Conservation (phyloP, 2,888 invertebrate species). For the Notodonta ziczac region DNA sequence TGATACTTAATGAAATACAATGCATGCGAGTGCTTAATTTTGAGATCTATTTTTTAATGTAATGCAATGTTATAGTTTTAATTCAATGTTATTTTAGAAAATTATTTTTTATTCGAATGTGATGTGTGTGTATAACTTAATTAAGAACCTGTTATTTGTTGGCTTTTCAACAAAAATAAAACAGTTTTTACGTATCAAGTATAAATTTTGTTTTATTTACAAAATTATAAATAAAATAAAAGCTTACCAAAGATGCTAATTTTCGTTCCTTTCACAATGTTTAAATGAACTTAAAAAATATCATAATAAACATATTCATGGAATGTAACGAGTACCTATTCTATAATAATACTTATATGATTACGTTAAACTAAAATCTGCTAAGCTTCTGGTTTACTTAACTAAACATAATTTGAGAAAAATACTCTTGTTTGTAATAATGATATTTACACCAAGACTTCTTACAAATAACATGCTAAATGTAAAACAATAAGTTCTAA, state of each 20-base stretch:
- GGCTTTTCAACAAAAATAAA: constrained; percentile 62
- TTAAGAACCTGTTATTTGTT: constrained; percentile 61
- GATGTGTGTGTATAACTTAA: constrained; percentile 45
- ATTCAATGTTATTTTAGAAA: constrained; percentile 48
- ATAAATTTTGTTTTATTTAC: constrained; percentile 45
- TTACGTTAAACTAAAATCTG: constrained; percentile 49
- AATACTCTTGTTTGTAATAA: constrained; percentile 52
- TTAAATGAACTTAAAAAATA: constrained; percentile 29
- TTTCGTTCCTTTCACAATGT: constrained; percentile 23
- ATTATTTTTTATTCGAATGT: constrained; percentile 55
- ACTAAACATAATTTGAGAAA: constrained; percentile 52
- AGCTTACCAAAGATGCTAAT: constrained; percentile 41
- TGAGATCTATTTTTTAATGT: constrained; percentile 36
- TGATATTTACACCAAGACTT: constrained; percentile 61
- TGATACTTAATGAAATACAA: constrained; percentile 16
- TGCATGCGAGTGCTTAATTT: constrained; percentile 46
- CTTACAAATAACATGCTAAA: constrained; percentile 43
- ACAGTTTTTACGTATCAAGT: constrained; percentile 55
- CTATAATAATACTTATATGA: constrained; percentile 57
- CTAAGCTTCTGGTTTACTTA: constrained; percentile 49
- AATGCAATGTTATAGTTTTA: constrained; percentile 39
- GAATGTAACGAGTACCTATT: constrained; percentile 66
- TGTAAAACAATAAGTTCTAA: constrained; percentile 48
- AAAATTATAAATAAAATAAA: constrained; percentile 40
- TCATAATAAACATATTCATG: constrained; percentile 50